Percentiles rank a stretch among this genome's conserved stretches.
Conservation (phyloP, 2,888 invertebrate species). For the Campaea margaritaria region DNA sequence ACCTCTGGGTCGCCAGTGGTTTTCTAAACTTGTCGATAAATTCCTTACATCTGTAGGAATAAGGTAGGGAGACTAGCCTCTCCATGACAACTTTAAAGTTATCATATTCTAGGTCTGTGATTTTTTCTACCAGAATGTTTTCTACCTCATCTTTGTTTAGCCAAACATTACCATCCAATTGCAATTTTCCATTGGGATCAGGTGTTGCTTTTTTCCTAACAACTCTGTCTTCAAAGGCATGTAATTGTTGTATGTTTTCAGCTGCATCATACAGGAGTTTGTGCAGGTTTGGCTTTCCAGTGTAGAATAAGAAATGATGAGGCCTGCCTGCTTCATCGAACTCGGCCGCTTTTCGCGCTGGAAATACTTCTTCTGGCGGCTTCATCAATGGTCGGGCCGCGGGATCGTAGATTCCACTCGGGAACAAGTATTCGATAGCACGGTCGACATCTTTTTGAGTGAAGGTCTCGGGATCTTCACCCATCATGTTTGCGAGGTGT, state of each 20-base stretch:
- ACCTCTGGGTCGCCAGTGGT: conserved; percentile 84
- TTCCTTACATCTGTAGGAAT: conserved; percentile 88
- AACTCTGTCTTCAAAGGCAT: conserved; percentile 90
- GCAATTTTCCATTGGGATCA: conserved; percentile 85
- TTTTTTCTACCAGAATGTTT: conserved; percentile 86
- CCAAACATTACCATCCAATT: conserved; percentile 81
- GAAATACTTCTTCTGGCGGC: conserved; percentile 94
- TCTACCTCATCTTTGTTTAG: conserved; percentile 88
- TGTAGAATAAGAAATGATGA: conserved; percentile 96
- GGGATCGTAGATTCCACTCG: conserved; percentile 95
- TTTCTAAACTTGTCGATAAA: conserved; percentile 90
- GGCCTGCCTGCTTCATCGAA: conserved; percentile 97
- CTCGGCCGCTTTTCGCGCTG: conserved; percentile 93
- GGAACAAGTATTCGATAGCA: conserved; percentile 97
- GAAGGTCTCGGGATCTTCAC: conserved; percentile 94
- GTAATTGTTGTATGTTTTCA: conserved; percentile 87
- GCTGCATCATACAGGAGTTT: conserved; percentile 92
- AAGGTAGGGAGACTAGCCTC: conserved; percentile 88
- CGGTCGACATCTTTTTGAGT: conserved; percentile 94
- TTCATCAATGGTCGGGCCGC: conserved; percentile 95
- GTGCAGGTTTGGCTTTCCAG: conserved; percentile 94
- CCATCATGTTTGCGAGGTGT: conserved; percentile 99
- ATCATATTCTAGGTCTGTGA: conserved; percentile 89
- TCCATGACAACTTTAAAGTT: conserved; percentile 90
- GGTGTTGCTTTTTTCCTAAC: conserved; percentile 86